These are phyloP conservation scores for Notodonta ziczac DNA, from an alignment of 2,888 invertebrate genomes.

Conservation along the genomic window DNA sequence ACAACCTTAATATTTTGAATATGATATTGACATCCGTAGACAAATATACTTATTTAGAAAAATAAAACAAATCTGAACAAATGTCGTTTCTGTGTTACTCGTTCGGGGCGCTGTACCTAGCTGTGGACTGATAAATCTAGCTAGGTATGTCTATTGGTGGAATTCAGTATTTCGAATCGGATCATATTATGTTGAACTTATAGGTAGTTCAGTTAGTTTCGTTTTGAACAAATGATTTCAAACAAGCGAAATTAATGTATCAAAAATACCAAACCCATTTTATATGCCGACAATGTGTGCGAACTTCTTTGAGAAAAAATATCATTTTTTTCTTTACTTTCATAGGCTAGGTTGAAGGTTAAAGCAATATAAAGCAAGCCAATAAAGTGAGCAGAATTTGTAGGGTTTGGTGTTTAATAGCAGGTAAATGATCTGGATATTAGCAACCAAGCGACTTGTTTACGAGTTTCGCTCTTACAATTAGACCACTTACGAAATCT, in stretches of 20 bases:
- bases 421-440: not conserved
- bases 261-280: conserved; percentile 42
- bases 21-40: too few relatives aligned
- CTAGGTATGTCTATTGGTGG: too few relatives aligned
- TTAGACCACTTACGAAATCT: conserved; percentile 1
- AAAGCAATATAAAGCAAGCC: not conserved
- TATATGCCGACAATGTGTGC: conserved; percentile 23
- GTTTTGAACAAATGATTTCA: conserved; percentile 5
- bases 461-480: not conserved
- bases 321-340: too few relatives aligned
- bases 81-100: not conserved
- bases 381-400: not conserved
- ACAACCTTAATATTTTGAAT: too few relatives aligned
- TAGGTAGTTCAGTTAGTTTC: not conserved
- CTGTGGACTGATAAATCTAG: too few relatives aligned
- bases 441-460: not conserved
- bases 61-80: too few relatives aligned
- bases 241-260: conserved; percentile 35
- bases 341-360: not conserved
- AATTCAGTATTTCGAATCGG: too few relatives aligned
- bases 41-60: too few relatives aligned
- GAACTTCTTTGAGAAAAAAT: conserved; percentile 16
- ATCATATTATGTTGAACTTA: conserved; percentile 1
- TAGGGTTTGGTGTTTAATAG: not conserved
- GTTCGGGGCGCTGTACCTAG: not conserved